Conservation (phyloP, 1,140 invertebrate genomes). For the Drosophila serrata region DNA sequence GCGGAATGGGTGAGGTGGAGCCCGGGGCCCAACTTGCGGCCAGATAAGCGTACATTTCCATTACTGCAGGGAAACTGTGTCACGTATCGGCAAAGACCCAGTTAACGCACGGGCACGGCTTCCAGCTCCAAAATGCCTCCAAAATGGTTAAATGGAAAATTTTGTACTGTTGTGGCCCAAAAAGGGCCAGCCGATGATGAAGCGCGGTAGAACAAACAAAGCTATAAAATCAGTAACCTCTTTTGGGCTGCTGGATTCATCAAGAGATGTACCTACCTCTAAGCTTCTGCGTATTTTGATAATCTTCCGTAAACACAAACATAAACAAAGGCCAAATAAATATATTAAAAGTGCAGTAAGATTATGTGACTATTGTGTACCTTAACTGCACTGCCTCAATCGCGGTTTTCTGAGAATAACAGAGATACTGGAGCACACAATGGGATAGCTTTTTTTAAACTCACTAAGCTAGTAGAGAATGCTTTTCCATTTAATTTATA, state of each 20-base stretch:
- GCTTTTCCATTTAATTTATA: background rate
- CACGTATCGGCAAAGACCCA: constrained; percentile 57
- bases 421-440: background rate
- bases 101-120: constrained; percentile 34
- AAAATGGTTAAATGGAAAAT: constrained; percentile 50
- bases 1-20: constrained; percentile 15
- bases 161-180: constrained; percentile 24
- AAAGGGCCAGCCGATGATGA: constrained; percentile 14
- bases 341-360: background rate
- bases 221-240: constrained; percentile 17
- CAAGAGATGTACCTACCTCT: background rate
- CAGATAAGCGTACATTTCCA: constrained; percentile 50
- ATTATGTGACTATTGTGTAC: background rate
- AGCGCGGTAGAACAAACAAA: constrained; percentile 32
- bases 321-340: constrained; percentile 8
- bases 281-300: constrained; percentile 3
- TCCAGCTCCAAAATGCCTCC: background rate
- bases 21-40: background rate
- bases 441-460: background rate
- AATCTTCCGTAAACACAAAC: constrained; percentile 1
- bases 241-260: background rate
- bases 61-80: constrained; percentile 42
- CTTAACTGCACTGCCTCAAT: constrained; percentile 19
- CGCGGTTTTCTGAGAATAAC: background rate
- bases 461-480: background rate